phyloP scores from a whole-genome alignment of 2,888 invertebrate genomes.

The Synanthedon myopaeformis region DNA sequence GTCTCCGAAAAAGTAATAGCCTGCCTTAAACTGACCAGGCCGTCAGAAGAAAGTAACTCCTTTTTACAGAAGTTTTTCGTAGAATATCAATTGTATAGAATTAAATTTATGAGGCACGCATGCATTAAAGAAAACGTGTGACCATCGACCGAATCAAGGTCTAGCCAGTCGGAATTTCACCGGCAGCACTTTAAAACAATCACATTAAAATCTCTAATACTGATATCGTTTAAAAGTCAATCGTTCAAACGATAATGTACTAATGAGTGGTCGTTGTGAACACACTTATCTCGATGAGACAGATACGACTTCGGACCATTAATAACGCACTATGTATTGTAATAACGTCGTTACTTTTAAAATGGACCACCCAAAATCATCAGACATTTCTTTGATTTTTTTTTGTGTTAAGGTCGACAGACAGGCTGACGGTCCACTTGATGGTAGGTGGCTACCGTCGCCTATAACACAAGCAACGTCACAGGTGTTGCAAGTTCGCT shows the following conservation, averaged over 20 bases:
- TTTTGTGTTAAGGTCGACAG: too few relatives aligned
- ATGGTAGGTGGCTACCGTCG: too few relatives aligned
- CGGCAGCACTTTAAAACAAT: slow-evolving; percentile 30
- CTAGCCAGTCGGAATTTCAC: slow-evolving; percentile 13
- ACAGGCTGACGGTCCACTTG: too few relatives aligned
- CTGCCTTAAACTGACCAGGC: too few relatives aligned
- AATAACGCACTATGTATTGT: slow-evolving; percentile 53
- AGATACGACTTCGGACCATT: slow-evolving; percentile 45
- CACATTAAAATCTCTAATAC: slow-evolving; percentile 36
- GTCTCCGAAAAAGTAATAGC: too few relatives aligned
- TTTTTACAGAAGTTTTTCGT: too few relatives aligned
- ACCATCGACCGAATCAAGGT: not conserved
- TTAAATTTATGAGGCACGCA: too few relatives aligned
- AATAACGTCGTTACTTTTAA: slow-evolving; percentile 59
- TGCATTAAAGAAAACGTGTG: not conserved
- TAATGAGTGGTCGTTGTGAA: slow-evolving; percentile 59
- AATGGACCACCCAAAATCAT: slow-evolving; percentile 66
- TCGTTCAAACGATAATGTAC: slow-evolving; percentile 53
- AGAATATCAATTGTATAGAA: too few relatives aligned
- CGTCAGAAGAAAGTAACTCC: too few relatives aligned
- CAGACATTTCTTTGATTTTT: slow-evolving; percentile 13
- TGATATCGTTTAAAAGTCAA: slow-evolving; percentile 52
- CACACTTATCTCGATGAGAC: slow-evolving; percentile 64
- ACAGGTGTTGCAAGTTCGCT: too few relatives aligned
- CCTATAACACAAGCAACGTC: too few relatives aligned